Conservation (phyloP, 2,888 invertebrate genomes). For the Ormyrus thymus region DNA sequence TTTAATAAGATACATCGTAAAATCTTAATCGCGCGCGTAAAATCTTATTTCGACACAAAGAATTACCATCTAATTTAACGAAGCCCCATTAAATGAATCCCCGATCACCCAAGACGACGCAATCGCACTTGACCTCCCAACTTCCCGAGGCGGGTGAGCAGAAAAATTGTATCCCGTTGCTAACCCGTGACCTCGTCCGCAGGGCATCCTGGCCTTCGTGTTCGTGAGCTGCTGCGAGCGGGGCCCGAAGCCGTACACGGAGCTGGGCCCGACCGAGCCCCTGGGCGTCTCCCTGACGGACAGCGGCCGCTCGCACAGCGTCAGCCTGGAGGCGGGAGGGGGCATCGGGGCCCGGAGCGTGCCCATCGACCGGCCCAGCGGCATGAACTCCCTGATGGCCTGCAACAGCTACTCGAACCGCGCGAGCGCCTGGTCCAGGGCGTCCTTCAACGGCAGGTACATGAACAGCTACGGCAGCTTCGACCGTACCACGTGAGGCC, state of each 20-base stretch:
- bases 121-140: no score
- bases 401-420: conserved; percentile 86
- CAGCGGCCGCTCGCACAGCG: conserved; percentile 65
- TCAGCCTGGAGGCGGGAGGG: conserved; percentile 40
- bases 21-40: no score
- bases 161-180: neutral
- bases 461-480: conserved; percentile 78
- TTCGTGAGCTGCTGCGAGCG: conserved; percentile 69
- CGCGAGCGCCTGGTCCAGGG: conserved; percentile 77
- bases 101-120: no score
- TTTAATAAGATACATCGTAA: no score
- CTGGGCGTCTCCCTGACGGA: conserved; percentile 65
- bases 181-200: conserved; percentile 10
- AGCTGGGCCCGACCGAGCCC: conserved; percentile 67
- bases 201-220: conserved; percentile 72
- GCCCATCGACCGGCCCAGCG: conserved; percentile 83
- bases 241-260: conserved; percentile 72
- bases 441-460: conserved; percentile 76
- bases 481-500: conserved; percentile 71
- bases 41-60: no score
- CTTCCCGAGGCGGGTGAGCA: no score
- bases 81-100: no score
- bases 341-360: conserved; percentile 74
- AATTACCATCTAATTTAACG: no score
- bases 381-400: conserved; percentile 84